Percentiles rank a stretch among this genome's conserved stretches.
phyloP scores from a whole-genome alignment of 2,888 invertebrate species.

The Leptogaster cylindrica region DNA sequence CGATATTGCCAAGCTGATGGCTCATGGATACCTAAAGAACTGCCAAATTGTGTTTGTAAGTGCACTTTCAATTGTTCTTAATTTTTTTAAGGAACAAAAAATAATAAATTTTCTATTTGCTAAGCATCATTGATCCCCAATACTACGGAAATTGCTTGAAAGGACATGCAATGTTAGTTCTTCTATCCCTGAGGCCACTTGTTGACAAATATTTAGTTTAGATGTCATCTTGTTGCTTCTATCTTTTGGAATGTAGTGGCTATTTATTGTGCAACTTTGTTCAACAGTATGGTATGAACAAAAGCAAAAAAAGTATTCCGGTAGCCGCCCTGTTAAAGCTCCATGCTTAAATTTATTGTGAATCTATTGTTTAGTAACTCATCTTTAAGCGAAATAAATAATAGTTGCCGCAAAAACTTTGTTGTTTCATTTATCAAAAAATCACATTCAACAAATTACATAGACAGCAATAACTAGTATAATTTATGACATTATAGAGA shows the following conservation, averaged over 20 bases:
- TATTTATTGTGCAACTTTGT: not conserved
- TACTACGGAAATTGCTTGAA: slow-evolving; percentile 18
- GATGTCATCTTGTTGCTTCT: not conserved
- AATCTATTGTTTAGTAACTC: slow-evolving; percentile 16
- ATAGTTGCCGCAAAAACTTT: slow-evolving; percentile 49
- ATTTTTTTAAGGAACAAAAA: not conserved
- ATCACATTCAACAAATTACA: too few species aligned
- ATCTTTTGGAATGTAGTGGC: not conserved
- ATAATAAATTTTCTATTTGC: slow-evolving; percentile 17
- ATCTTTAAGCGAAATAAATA: slow-evolving; percentile 42
- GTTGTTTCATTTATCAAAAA: slow-evolving; percentile 46
- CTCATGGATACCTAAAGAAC: slow-evolving; percentile 87
- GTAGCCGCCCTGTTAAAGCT: too few species aligned
- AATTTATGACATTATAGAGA: not conserved
- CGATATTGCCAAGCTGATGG: slow-evolving; percentile 91
- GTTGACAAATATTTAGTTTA: slow-evolving; percentile 1
- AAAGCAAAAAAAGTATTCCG: not conserved
- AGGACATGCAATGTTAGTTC: not conserved
- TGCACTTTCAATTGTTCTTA: slow-evolving; percentile 54
- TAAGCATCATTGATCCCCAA: not conserved
- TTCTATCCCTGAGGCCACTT: not conserved
- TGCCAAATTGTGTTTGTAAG: slow-evolving; percentile 93
- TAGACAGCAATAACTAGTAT: too few species aligned
- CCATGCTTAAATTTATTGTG: not conserved
- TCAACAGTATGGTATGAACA: not conserved